A percentile compares a stretch with the other conserved stretches of the same genome.
Evolutionary conservation across 2,888 invertebrate genomes (phyloP).

Genomic region (Chaetogeoica ovagalla): DNA sequence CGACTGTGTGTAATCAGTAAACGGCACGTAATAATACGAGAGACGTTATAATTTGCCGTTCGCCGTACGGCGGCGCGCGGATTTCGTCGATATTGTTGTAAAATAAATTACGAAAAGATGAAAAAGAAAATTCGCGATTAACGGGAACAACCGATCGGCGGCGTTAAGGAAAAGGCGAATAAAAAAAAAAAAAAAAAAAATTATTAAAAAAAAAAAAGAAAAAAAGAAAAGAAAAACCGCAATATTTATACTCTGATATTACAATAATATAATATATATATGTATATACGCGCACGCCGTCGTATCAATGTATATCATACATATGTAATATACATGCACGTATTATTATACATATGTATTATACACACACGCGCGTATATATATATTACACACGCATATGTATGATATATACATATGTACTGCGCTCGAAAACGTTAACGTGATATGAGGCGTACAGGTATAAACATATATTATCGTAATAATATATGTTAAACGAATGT

Average conservation of each 20-base stretch:
- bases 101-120: no score
- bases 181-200: no score
- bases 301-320: conserved; percentile 29
- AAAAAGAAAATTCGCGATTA: neutral
- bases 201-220: no score
- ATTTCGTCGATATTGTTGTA: no score
- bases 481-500: conserved; percentile 39
- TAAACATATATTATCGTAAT: conserved; percentile 44
- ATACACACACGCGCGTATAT: conserved; percentile 1
- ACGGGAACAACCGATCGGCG: no score
- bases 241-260: conserved; percentile 31
- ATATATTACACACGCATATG: neutral
- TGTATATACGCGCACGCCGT: conserved; percentile 2
- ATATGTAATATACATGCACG: conserved; percentile 24
- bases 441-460: conserved; percentile 51
- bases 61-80: no score
- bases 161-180: no score
- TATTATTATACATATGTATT: conserved; percentile 20
- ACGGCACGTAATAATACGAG: no score
- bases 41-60: no score
- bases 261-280: no score
- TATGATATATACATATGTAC: conserved; percentile 19
- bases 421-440: conserved; percentile 40
- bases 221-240: conserved; percentile 24
- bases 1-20: no score